phyloP scores from a whole-genome alignment of 1,140 invertebrate species.

The Drosophila lacteicornis region DNA sequence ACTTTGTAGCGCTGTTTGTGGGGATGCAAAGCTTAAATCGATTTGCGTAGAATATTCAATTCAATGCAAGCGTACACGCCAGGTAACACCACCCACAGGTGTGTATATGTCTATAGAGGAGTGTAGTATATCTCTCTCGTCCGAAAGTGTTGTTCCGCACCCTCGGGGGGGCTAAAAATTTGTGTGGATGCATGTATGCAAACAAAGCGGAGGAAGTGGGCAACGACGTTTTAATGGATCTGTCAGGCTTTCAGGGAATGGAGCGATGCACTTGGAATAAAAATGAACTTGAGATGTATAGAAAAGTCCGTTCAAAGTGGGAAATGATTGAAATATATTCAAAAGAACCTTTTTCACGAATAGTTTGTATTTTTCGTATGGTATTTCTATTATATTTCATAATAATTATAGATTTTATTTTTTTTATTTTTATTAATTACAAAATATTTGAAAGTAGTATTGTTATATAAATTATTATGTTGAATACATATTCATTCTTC shows the following conservation, averaged over 20 bases:
- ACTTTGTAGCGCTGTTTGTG: slow-evolving; percentile 40
- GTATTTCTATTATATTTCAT: too few relatives aligned
- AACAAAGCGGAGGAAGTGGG: slow-evolving; percentile 24
- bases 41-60: slow-evolving; percentile 54
- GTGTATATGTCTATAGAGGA: neutral
- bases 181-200: slow-evolving; percentile 18
- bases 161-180: slow-evolving; percentile 6
- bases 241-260: slow-evolving; percentile 11
- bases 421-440: too few relatives aligned
- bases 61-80: slow-evolving; percentile 20
- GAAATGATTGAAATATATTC: neutral
- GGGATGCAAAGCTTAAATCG: slow-evolving; percentile 60
- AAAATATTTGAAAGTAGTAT: too few relatives aligned
- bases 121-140: neutral
- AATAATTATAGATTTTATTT: too few relatives aligned
- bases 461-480: too few relatives aligned
- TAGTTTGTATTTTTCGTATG: too few relatives aligned
- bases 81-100: slow-evolving; percentile 3
- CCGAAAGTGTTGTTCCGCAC: slow-evolving; percentile 6
- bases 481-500: too few relatives aligned
- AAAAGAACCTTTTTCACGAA: too few relatives aligned
- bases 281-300: neutral
- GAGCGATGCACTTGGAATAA: slow-evolving; percentile 1
- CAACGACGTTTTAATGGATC: slow-evolving; percentile 43
- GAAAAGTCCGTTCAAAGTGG: neutral